A percentile compares a stretch with the other conserved stretches of the same genome.
Evolutionary conservation across 2,888 invertebrate species (phyloP).

Genomic region (Cinara cedri): DNA sequence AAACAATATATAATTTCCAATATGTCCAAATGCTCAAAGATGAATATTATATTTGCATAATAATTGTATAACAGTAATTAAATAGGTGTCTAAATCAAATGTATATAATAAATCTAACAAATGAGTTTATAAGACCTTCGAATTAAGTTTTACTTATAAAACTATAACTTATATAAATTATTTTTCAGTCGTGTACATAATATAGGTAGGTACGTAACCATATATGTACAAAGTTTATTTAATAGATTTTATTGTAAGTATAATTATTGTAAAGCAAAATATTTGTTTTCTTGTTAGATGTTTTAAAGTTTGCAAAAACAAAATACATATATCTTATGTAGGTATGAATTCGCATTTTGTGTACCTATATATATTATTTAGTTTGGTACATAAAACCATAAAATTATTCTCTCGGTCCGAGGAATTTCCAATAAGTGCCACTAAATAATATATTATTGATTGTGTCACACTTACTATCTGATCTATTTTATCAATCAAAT

Average conservation of each 20-base stretch:
- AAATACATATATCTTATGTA: neutral
- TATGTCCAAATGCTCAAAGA: neutral
- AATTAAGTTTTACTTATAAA: neutral
- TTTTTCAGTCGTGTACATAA: neutral
- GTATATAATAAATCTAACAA: neutral
- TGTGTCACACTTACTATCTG: neutral
- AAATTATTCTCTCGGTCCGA: neutral
- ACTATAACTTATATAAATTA: neutral
- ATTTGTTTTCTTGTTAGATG: neutral
- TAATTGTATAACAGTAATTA: neutral
- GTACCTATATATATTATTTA: neutral
- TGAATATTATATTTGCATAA: neutral
- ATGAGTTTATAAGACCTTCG: neutral
- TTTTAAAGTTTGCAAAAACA: too few species aligned
- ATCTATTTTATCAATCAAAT: neutral
- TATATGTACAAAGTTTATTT: neutral
- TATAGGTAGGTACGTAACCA: neutral
- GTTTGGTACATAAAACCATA: neutral
- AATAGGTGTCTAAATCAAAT: neutral
- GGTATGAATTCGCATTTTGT: neutral
- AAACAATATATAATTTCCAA: neutral
- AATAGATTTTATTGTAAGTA: too few species aligned
- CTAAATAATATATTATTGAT: slow-evolving; percentile 17
- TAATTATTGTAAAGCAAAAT: too few species aligned
- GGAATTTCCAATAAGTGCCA: neutral